A percentile compares a stretch with the other conserved stretches of the same genome.
These are phyloP conservation scores for Aethes cnicana DNA, from an alignment of 2,888 invertebrate species.

Conservation along the genomic window DNA sequence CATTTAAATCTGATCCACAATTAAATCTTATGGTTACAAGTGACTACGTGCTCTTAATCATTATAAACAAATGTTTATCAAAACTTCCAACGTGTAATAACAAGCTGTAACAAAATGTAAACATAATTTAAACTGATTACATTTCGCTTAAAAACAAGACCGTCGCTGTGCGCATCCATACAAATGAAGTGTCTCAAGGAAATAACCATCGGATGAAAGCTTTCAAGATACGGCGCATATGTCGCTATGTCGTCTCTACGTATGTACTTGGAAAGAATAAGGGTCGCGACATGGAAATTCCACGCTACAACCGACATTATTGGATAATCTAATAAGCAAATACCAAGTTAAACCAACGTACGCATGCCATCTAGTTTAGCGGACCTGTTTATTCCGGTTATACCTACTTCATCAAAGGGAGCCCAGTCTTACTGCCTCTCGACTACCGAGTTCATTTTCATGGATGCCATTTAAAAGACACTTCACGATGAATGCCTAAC, in stretches of 20 bases:
- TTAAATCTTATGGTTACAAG: no score
- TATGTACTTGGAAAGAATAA: background rate
- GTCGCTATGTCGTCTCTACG: constrained; percentile 32
- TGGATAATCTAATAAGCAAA: constrained; percentile 23
- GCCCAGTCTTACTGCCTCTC: constrained; percentile 38
- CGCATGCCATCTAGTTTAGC: constrained; percentile 17
- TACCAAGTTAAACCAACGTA: constrained; percentile 13
- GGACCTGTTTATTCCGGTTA: constrained; percentile 12
- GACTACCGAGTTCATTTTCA: constrained; percentile 48
- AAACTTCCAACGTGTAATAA: no score
- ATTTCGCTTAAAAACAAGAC: constrained; percentile 6
- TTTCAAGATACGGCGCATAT: constrained; percentile 57
- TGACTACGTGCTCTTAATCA: no score
- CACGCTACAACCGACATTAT: constrained; percentile 12
- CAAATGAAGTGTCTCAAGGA: constrained; percentile 51
- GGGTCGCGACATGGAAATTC: constrained; percentile 12
- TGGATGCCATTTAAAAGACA: constrained; percentile 58
- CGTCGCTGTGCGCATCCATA: constrained; percentile 45
- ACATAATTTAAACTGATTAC: background rate
- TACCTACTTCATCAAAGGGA: constrained; percentile 14
- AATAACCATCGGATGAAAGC: constrained; percentile 64
- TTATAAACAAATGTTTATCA: no score
- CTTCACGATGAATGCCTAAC: constrained; percentile 53
- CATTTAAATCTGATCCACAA: no score
- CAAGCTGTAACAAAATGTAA: no score